Base-by-base conservation (phyloP, 2,113 vertebrate species). In the Leucoraja erinaceus region DNA sequence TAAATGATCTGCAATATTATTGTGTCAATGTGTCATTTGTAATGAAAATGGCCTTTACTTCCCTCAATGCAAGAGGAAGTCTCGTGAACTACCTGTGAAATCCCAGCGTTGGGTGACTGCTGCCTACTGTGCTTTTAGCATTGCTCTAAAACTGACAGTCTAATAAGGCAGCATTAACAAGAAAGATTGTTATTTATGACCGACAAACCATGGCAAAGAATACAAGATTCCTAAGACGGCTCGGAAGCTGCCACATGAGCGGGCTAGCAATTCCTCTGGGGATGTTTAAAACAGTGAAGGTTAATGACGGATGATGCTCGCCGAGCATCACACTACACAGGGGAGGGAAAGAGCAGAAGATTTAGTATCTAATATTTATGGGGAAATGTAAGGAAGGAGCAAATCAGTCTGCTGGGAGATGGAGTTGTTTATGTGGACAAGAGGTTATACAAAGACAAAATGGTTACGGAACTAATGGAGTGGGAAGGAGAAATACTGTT, bases 361-460 rank as follows among this genome's bases (percentile, higher is more conserved):
- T 91, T 91, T 91, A 91, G 66, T 91, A 68, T 74, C 90, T 72
- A 91, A 91, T 72, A 72, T 91, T 91, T 91, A 68, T 74, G 68
- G 9, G 66, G 20, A 91, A 91, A 72, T 91, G 68, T 91, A 72
- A 91, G 90, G 66, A 33, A 47, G 66, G 90, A 91, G 33, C 90
- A 91, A 91, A 54, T 91, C 90, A 91, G 90, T 47, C 90, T 54
- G 33, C 90, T 91, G 90, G 90, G 90, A 91, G 90, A 91, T 91
- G 38, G 68, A 91, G 38, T 72, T 91, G 66, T 91, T 91, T 91
- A 72, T 74, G 90, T 72, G 90, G 90, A 74, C 90, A 91, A 91
- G 90, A 72, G 90, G 90, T 72, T 91, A 91, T 20, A 72, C 63
- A 91, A 91, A 74, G 90, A 72, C 90, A 91, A 91, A 91, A 91